Evolutionary conservation across 2,888 invertebrate species (phyloP).

Genomic region (Melieria crassipennis): DNA sequence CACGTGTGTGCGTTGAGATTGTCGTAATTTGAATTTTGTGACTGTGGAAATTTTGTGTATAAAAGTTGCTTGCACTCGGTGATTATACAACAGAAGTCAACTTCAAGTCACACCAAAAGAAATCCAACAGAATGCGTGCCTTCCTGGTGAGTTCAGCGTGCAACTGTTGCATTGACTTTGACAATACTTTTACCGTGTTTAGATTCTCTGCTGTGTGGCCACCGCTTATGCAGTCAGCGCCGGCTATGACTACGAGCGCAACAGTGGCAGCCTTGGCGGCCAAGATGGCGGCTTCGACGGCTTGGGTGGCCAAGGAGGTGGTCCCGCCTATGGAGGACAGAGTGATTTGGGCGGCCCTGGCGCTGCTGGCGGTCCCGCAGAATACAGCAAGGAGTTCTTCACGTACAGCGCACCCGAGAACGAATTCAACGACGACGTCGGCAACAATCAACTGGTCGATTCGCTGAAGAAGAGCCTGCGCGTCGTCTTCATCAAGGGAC

Average conservation of each 20-base stretch:
- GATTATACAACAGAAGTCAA: slow-evolving; percentile 25
- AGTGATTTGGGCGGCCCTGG: background rate
- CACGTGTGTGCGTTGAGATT: background rate
- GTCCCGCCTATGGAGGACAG: slow-evolving; percentile 17
- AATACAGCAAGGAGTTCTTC: slow-evolving; percentile 52
- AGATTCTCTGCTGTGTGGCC: slow-evolving; percentile 46
- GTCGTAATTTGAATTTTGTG: slow-evolving; percentile 6
- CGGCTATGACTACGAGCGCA: slow-evolving; percentile 45
- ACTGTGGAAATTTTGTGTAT: background rate
- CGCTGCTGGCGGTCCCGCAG: slow-evolving; percentile 15
- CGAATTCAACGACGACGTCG: slow-evolving; percentile 50
- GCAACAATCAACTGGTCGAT: slow-evolving; percentile 47
- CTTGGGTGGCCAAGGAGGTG: slow-evolving; percentile 9
- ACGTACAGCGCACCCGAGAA: slow-evolving; percentile 59
- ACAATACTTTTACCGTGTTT: background rate
- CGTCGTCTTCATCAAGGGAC: slow-evolving; percentile 63
- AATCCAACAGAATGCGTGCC: slow-evolving; percentile 71
- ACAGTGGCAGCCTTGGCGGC: slow-evolving; percentile 7
- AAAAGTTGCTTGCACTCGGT: slow-evolving; percentile 2
- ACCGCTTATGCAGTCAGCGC: slow-evolving; percentile 43
- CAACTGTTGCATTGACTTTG: background rate
- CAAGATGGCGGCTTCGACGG: slow-evolving; percentile 22
- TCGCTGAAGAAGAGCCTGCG: slow-evolving; percentile 55
- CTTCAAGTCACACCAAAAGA: slow-evolving; percentile 14
- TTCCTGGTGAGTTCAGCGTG: slow-evolving; percentile 42